Evolutionary conservation across 2,113 vertebrate species (phyloP).

Genomic region (Procavia capensis): DNA sequence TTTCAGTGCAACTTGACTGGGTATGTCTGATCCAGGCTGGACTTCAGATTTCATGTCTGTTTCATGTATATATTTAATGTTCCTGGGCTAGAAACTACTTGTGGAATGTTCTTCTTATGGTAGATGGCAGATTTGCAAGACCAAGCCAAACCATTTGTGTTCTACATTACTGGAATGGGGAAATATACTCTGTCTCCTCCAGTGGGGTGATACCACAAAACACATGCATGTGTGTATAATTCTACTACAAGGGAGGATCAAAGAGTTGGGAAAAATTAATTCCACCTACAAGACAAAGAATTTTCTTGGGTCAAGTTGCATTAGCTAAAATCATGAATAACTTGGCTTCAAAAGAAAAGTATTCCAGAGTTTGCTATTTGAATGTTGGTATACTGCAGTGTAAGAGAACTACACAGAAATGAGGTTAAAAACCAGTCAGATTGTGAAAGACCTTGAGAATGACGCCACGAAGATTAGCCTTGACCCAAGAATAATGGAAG

Average conservation of each 20-base stretch:
- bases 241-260: background rate
- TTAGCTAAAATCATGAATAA: background rate
- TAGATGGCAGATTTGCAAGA: background rate
- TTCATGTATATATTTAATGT: background rate
- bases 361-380: background rate
- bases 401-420: background rate
- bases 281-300: background rate
- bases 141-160: background rate
- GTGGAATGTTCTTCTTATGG: background rate
- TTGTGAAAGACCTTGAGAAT: background rate
- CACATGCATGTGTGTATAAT: background rate
- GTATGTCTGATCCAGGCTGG: background rate
- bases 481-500: background rate
- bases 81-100: slow-evolving; percentile 17
- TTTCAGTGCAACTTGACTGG: slow-evolving; percentile 15
- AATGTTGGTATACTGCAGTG: background rate
- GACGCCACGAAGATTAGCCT: background rate
- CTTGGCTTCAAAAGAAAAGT: background rate
- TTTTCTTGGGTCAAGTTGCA: background rate
- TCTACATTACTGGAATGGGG: background rate
- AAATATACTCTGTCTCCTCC: slow-evolving; percentile 32
- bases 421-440: background rate
- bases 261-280: slow-evolving; percentile 16
- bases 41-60: background rate
- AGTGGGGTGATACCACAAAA: background rate